phyloP scores from a whole-genome alignment of 2,797 vertebrate genomes.

The Esox masquinongy region DNA sequence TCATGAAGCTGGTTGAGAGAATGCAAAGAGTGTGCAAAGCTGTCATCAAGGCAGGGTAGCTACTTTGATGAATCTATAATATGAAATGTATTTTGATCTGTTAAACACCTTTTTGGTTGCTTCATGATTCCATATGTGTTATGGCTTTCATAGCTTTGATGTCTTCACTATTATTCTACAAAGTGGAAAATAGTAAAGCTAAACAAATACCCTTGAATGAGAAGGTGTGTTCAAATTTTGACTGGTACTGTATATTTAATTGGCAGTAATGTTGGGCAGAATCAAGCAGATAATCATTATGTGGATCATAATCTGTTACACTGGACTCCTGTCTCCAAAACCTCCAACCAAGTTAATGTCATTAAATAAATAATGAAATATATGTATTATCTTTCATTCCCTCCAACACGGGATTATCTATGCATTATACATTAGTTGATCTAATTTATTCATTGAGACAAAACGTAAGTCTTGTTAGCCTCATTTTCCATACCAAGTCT shows the following conservation, averaged over 20 bases:
- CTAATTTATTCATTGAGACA: constrained; percentile 98
- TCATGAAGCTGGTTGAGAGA: no score
- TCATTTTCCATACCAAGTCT: constrained; percentile 78
- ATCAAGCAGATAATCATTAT: constrained; percentile 49
- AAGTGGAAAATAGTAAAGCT: no score
- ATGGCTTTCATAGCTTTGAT: no score
- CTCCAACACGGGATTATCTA: constrained; percentile 88
- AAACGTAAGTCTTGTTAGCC: constrained; percentile 91
- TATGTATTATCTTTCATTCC: constrained; percentile 94
- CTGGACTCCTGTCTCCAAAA: constrained; percentile 56
- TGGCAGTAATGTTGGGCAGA: constrained; percentile 27
- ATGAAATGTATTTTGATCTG: no score
- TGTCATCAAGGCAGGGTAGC: no score
- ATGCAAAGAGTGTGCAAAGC: no score
- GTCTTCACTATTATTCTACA: no score
- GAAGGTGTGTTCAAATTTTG: no score
- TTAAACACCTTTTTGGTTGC: no score
- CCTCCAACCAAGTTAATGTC: constrained; percentile 86
- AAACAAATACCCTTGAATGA: constrained; percentile 11
- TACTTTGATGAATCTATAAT: no score
- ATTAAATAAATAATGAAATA: constrained; percentile 95
- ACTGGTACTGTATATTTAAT: background rate
- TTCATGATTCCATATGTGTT: no score
- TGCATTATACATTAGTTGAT: constrained; percentile 91
- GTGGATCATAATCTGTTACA: constrained; percentile 62